A percentile compares a stretch with the other conserved stretches of the same genome.
phyloP scores from a whole-genome alignment of 2,113 vertebrate genomes.

The Oenanthe oenanthe region DNA sequence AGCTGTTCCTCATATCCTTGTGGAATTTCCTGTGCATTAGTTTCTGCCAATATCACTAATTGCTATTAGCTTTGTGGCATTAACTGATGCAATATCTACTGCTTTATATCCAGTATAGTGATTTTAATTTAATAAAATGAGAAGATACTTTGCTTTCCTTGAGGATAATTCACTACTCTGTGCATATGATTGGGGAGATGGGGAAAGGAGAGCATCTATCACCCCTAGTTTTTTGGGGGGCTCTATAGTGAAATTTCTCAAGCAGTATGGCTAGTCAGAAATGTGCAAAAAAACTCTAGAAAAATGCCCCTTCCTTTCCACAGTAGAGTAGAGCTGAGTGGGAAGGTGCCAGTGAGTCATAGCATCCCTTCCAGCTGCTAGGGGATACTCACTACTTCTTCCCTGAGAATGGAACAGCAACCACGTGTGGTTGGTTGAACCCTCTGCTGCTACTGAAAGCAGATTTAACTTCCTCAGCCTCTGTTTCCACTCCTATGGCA shows the following conservation, averaged over 20 bases:
- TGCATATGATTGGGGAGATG: neutral
- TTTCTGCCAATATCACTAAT: neutral
- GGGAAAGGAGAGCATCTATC: neutral
- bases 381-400: neutral
- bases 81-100: neutral
- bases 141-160: neutral
- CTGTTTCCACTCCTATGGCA: neutral
- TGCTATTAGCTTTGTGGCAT: neutral
- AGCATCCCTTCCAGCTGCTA: neutral
- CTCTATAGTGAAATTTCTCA: neutral
- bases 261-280: neutral
- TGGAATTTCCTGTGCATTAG: neutral
- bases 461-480: neutral
- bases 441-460: neutral
- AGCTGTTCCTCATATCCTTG: neutral
- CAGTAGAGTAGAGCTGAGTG: neutral
- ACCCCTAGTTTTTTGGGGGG: accelerated
- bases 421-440: neutral
- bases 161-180: neutral
- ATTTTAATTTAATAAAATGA: neutral
- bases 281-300: neutral
- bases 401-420: neutral
- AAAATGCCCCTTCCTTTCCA: neutral
- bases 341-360: neutral
- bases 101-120: neutral